These are phyloP conservation scores for Grallaria varia DNA, from an alignment of 2,113 vertebrate genomes.

Conservation along the genomic window DNA sequence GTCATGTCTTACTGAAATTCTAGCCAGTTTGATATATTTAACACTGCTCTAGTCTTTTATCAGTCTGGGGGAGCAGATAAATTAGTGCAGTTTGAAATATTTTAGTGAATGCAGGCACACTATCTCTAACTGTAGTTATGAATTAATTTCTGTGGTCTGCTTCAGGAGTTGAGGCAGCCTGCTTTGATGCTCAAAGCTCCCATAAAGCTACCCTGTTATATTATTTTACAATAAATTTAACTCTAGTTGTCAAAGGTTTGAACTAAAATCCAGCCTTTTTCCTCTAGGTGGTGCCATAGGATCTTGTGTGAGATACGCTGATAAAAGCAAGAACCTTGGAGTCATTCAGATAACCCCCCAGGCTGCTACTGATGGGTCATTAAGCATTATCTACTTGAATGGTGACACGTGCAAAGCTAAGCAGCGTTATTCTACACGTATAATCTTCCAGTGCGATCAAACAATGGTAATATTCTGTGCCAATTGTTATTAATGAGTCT, in stretches of 20 bases:
- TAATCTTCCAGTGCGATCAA: conserved; percentile 88
- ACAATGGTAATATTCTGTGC: conserved; percentile 71
- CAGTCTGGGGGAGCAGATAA: neutral
- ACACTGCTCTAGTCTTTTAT: neutral
- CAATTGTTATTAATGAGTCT: neutral
- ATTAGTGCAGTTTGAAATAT: neutral
- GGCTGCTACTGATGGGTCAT: conserved; percentile 82
- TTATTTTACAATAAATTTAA: neutral
- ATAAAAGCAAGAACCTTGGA: conserved; percentile 80
- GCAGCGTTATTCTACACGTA: conserved; percentile 85
- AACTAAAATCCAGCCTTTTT: neutral
- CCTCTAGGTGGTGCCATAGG: conserved; percentile 85
- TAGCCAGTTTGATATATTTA: neutral
- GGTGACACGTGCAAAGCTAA: conserved; percentile 81
- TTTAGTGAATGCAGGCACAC: neutral
- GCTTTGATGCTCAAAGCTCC: neutral
- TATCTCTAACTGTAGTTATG: neutral
- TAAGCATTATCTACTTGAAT: conserved; percentile 88
- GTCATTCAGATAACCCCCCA: conserved; percentile 88
- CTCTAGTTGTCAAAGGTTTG: neutral
- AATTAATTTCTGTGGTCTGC: neutral
- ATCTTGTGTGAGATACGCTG: conserved; percentile 77
- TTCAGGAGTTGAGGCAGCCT: neutral
- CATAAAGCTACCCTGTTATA: neutral
- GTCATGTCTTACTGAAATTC: neutral